Evolutionary conservation across 2,888 invertebrate genomes (phyloP), one percentile per base, ranked within the genome.

Genomic region (Leptinotarsa tumamoca): DNA sequence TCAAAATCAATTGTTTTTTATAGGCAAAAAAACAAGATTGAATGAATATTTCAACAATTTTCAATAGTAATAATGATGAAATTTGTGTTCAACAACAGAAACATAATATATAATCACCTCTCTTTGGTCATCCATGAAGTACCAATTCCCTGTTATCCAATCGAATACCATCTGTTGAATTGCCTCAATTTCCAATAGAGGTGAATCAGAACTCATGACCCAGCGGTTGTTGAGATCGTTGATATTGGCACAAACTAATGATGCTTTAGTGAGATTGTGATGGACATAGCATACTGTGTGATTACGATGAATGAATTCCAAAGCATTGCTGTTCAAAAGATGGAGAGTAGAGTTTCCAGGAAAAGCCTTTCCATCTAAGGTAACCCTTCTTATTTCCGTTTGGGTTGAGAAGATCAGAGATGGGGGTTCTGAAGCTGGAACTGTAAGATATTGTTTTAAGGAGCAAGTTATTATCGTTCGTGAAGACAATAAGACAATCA

Each of bases 121-220:
- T 69, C 84, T 80, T 68, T 85, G 82, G 68, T 85, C 83, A 75
- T 86, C 95, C 83, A 93, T 89, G 86, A 96, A 91, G 89, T 96
- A 97, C 95, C 96, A 96, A 90, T 96, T 96, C 83, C 92, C 92
- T 18, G 95, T 92, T 74, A 96, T 89, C 97, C 97, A 97, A 89
- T 97, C 97, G 80, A 94, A 87, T 7, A 93, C 93, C 84, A 96
- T 90, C 86, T 94, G 94, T 80, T 92, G 92, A 79, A 96, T 93
- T 80, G 92, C 91, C 85, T 92, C 90, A 4, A 82, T 88, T 82
- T 92, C 91, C 10, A 93, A 90, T 85, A 94, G 92, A 78, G 93
- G 90, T 15, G 90, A 88, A 56, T 93, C 92, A 77, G 90, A 84
- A 69, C 91, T 91, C 84, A 93, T 87, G 73, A 88, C 87, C 91